Evolutionary conservation across 2,113 vertebrate genomes (phyloP), one percentile per base, ranked within the genome.

Genomic region (Ovis aries): DNA sequence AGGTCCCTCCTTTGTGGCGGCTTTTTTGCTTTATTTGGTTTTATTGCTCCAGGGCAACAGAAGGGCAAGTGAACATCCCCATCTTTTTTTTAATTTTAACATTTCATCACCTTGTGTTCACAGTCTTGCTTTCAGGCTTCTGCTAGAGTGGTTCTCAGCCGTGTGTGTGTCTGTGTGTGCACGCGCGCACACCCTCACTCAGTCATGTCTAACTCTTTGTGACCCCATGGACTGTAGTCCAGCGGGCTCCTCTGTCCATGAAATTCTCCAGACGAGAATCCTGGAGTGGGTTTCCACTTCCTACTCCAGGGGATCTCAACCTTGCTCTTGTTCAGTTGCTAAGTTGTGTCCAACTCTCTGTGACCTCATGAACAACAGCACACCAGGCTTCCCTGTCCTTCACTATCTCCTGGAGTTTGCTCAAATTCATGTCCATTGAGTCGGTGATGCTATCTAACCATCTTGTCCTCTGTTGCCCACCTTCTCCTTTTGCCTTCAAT

Each of bases 91-190:
- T 0, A 1, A 17, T 62, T 64, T 27, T 19, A 29, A 40, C 3
- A 16, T 48, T 59, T n/a, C 52, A 1, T 6, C 10, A 16, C n/a
- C 53, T 33, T 52, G 5, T 11, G 33, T 77, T 52, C 81, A n/a
- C 31, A 16, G 0, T 9, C 88, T 82, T 31, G 53, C 36, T 36
- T 45, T 59, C 5, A 19, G 6, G 16, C 19, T 50, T 31, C 60
- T 21, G 33, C n/a, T 1, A 17, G 14, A 14, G 45, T 27, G 0
- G 12, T n/a, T 53, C 36, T 53, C 62, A 15, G 1, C 12, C 4
- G 11, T 81, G 55, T 25, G 48, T 59, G 13, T 36, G 16, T 64
- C 13, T 62, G 11, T 31, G 12, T 31, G 29, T 62, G 29, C 7
- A 8, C 7, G 21, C 21, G 1, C 1, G 10, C 23, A 2, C 57